Evolutionary conservation across 2,888 invertebrate genomes (phyloP).

Genomic region (Meganola albula): DNA sequence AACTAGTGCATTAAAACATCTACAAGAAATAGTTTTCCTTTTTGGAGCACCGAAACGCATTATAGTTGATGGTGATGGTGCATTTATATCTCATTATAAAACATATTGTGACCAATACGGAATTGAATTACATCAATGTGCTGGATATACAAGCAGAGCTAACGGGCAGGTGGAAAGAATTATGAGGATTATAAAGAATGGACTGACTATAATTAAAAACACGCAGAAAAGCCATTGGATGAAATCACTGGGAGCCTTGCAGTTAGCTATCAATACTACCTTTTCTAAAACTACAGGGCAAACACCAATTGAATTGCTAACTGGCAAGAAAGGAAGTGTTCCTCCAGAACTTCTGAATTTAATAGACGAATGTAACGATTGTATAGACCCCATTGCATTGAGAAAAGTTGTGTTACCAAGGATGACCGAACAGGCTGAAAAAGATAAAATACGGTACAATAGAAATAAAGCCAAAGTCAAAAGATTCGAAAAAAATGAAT

Average conservation of each 20-base stretch:
- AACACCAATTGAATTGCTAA: too few relatives aligned
- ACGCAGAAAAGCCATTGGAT: too few relatives aligned
- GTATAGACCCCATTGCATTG: too few relatives aligned
- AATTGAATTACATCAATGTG: neutral
- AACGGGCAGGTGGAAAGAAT: conserved; percentile 7
- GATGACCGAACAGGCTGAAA: conserved; percentile 3
- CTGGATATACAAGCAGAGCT: neutral
- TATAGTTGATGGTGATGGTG: too few relatives aligned
- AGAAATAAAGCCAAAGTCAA: conserved; percentile 10
- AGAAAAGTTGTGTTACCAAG: too few relatives aligned
- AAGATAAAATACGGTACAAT: conserved; percentile 7
- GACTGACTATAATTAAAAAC: conserved; percentile 1
- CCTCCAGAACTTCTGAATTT: too few relatives aligned
- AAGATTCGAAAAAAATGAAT: conserved; percentile 3
- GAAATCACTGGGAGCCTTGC: too few relatives aligned
- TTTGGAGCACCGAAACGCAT: too few relatives aligned
- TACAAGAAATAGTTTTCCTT: conserved; percentile 1
- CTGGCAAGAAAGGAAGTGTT: too few relatives aligned
- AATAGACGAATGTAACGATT: too few relatives aligned
- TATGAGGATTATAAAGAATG: conserved; percentile 5
- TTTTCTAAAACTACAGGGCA: too few relatives aligned
- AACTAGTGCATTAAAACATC: conserved; percentile 1
- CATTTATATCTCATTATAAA: conserved; percentile 9
- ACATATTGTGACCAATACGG: conserved; percentile 9
- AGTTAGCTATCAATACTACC: too few relatives aligned